Base-by-base conservation (phyloP, 2,797 vertebrate species). In the Calcarius lapponicus region DNA sequence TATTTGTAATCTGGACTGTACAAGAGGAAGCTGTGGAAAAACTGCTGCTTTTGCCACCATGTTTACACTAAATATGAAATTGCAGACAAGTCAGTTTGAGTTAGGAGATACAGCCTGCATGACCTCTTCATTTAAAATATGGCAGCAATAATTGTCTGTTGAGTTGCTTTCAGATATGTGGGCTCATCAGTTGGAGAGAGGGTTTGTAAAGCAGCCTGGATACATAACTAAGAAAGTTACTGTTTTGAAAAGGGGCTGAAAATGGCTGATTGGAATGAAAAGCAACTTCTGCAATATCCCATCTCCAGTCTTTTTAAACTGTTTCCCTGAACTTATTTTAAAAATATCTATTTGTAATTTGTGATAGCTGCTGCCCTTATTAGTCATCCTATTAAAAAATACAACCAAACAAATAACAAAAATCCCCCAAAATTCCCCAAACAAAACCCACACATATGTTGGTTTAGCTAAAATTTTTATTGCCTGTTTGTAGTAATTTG, bases 391-490 rank as follows among this genome's bases (percentile, higher is more conserved):
- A 34, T 14, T 62, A 24, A 50, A 57, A 60, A 36, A 38, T 6
- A 2, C 11, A 36, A 13, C 29, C 8, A 34, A 74, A 8, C 6
- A 56, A 81, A 17, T 11, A n/a, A 31, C 2, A 21, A 57, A 15
- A 11, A 36, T n/a, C n/a, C 0, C 17, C 9, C 0, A 0, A 53
- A 60, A 19, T 2, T 4, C 10, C 19, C 20, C 36, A n/a, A 64
- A 38, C 7, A 34, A 78, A 73, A 29, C 0, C 1, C 6, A 1
- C 21, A 21, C 19, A 22, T 9, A 29, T 3, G 3, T 74, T 48
- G 47, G 9, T 54, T 54, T 50, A 42, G 38, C 47, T 65, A 17
- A 48, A 2, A 29, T 64, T 61, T 88, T 70, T 80, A 45, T 58
- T 80, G 32, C 9, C 20, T 76, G 2, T 54, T 65, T 47, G 8